A percentile compares a stretch with the other conserved stretches of the same genome.
Evolutionary conservation across 2,888 invertebrate genomes (phyloP).

Genomic region (Bugula neritina): DNA sequence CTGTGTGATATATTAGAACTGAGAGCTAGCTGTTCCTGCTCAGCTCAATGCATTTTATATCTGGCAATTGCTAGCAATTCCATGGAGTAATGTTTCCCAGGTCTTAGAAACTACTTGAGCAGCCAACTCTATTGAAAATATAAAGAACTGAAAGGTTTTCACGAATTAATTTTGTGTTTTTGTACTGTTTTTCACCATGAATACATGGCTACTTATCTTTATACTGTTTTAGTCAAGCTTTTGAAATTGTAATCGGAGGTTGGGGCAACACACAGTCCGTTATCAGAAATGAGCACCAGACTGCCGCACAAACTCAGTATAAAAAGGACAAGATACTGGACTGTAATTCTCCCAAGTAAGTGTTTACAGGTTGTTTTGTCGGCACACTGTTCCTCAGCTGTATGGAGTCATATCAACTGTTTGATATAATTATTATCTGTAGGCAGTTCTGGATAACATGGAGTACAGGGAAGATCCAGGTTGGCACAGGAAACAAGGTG

Average conservation of each 20-base stretch:
- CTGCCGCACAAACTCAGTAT: background rate
- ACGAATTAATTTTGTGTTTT: no score
- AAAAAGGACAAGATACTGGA: background rate
- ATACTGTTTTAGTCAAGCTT: conserved; percentile 17
- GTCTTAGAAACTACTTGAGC: no score
- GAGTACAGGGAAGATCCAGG: conserved; percentile 19
- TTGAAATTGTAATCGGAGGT: conserved; percentile 24
- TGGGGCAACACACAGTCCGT: conserved; percentile 21
- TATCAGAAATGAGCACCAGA: conserved; percentile 18
- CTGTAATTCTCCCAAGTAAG: conserved; percentile 17
- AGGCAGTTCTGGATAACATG: conserved; percentile 26
- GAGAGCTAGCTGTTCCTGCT: no score
- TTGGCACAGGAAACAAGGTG: conserved; percentile 17
- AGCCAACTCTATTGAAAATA: no score
- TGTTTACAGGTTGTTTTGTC: background rate
- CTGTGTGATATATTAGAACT: no score
- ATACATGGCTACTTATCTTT: no score
- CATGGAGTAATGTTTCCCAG: no score
- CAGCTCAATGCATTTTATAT: no score
- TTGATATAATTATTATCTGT: background rate
- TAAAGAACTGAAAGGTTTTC: no score
- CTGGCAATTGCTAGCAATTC: no score
- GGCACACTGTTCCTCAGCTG: background rate
- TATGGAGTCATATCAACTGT: background rate
- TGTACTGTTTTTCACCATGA: no score